Base-by-base conservation (phyloP, 2,113 vertebrate genomes). In the Passer montanus region DNA sequence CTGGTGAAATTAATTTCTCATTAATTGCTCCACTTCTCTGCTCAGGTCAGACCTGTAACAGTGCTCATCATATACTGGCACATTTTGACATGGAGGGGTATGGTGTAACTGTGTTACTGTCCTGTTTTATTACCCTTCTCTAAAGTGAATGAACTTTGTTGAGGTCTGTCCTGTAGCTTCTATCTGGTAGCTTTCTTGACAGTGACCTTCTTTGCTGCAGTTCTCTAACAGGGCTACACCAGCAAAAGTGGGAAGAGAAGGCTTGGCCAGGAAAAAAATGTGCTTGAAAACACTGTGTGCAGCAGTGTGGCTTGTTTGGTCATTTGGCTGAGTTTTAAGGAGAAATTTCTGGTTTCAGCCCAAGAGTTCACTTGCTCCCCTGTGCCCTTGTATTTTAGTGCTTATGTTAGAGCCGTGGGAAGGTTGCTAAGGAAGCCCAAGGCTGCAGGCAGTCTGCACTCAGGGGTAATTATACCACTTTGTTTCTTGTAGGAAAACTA, bases 401-500 rank as follows among this genome's bases (percentile, higher is more conserved):
- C 0, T 2, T 24, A 6, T 2, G 0, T 49, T 56, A 76, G 77
- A 86, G 23, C n/a, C 0, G 0, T 27, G 46, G 30, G 30, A 74
- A 55, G 26, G 39, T 17, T 53, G 28, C n/a, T 22, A n/a, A 75
- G 46, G 22, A 60, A 79, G 37, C 26, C 27, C 15, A 55, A 90
- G 62, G 44, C 39, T 72, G 58, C 28, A 37, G 46, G 19, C 63
- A 44, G 37, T 24, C 35, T 46, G 26, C 31, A 3, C 24, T 41
- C 15, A 4, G 9, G 8, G 31, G n/a, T 15, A 9, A 24, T 75
- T 63, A 30, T 50, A n/a, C 18, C 55, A 13, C 15, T 14, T 89
- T 70, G n/a, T 20, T 74, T n/a, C 72, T 39, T 39, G 50, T 55
- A 59, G 44, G 24, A 87, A 84, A 76, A 16, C 15, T 47, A 83